Evolutionary conservation across 1,140 invertebrate species (phyloP).

Genomic region (Brachionus asplanchnoidis): DNA sequence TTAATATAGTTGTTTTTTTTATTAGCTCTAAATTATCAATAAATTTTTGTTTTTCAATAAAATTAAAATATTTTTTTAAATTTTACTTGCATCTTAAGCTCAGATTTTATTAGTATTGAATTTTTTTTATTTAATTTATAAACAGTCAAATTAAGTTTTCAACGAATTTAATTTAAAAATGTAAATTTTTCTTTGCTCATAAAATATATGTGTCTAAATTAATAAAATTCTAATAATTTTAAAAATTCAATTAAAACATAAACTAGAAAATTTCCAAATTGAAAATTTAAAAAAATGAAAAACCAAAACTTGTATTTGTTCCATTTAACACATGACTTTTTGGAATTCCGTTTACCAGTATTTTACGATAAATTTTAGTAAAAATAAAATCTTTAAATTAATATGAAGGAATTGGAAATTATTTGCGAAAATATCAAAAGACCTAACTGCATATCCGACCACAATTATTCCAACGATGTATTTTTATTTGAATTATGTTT

Average conservation of each 20-base stretch:
- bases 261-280: background rate
- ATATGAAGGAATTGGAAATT: conserved; percentile 2
- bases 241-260: background rate
- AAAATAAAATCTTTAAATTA: background rate
- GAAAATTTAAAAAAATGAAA: background rate
- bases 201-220: background rate
- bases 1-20: too few relatives aligned
- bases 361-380: background rate
- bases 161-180: background rate
- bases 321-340: conserved; percentile 26
- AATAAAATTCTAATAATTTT: background rate
- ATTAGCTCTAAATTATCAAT: too few relatives aligned
- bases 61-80: too few relatives aligned
- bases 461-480: conserved; percentile 24
- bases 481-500: background rate
- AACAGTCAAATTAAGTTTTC: too few relatives aligned
- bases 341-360: conserved; percentile 34
- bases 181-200: background rate
- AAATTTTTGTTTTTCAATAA: too few relatives aligned
- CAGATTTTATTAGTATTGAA: too few relatives aligned
- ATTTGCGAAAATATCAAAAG: conserved; percentile 4
- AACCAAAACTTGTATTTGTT: background rate
- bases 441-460: background rate
- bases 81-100: too few relatives aligned
- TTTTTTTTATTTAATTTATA: too few relatives aligned